These are phyloP conservation scores for Neotragus moschatus DNA, from an alignment of 2,113 vertebrate genomes.

Conservation along the genomic window DNA sequence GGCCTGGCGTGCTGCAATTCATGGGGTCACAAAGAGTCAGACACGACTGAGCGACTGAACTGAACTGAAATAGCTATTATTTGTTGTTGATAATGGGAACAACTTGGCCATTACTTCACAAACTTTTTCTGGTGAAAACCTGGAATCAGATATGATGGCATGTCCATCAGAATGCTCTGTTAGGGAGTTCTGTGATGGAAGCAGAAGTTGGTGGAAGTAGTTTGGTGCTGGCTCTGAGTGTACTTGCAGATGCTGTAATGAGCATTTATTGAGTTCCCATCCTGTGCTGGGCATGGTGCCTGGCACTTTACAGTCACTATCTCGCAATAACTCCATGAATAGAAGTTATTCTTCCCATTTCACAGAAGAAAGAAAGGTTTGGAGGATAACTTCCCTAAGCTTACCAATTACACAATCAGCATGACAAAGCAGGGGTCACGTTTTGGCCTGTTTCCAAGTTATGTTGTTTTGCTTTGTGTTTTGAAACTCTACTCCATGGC, in stretches of 20 bases:
- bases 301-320: background rate
- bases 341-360: background rate
- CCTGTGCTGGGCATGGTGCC: background rate
- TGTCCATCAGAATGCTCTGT: background rate
- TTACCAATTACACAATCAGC: conserved; percentile 20
- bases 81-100: background rate
- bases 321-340: background rate
- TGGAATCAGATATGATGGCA: background rate
- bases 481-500: background rate
- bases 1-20: no score
- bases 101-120: background rate
- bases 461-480: background rate
- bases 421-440: background rate
- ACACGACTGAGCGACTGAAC: no score
- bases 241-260: background rate
- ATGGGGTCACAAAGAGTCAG: no score
- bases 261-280: background rate
- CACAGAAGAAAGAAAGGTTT: conserved; percentile 15
- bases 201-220: background rate
- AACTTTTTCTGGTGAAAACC: background rate
- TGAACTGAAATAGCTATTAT: background rate
- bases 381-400: conserved; percentile 15
- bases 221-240: background rate
- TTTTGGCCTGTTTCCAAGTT: background rate
- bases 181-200: background rate